A percentile compares a stretch with the other conserved stretches of the same genome.
These are phyloP conservation scores for Channa argus DNA, from an alignment of 2,113 vertebrate species.

Conservation along the genomic window DNA sequence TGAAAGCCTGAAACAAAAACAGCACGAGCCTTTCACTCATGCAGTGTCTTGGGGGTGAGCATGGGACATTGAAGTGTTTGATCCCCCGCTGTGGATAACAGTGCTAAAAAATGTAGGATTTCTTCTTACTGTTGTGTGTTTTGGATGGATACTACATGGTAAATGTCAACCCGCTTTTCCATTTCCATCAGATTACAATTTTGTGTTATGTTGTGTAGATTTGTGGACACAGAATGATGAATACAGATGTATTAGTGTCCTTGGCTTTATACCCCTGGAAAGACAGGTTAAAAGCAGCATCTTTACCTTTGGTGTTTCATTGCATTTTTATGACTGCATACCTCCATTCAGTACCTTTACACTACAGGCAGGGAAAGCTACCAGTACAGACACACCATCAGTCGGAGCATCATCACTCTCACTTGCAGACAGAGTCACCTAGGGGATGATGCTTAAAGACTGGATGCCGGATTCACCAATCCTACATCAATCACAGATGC, in stretches of 20 bases:
- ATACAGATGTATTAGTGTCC: background rate
- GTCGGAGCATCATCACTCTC: background rate
- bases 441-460: constrained; percentile 20
- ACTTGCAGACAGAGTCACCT: constrained; percentile 2
- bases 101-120: constrained; percentile 34
- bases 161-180: constrained; percentile 13
- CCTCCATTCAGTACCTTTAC: background rate
- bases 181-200: constrained; percentile 11
- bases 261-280: constrained; percentile 1
- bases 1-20: background rate
- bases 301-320: constrained; percentile 1
- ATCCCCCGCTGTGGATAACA: background rate
- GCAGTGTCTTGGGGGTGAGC: constrained; percentile 6
- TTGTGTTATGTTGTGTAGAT: background rate
- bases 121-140: background rate
- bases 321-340: background rate
- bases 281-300: background rate
- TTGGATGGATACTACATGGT: constrained; percentile 16
- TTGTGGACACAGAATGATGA: background rate
- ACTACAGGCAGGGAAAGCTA: background rate
- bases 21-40: background rate
- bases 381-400: background rate
- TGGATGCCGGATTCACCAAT: constrained; percentile 10
- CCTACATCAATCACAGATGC: constrained; percentile 30
- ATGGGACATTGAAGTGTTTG: constrained; percentile 9